Evolutionary conservation across 2,797 vertebrate species (phyloP), one percentile per base, ranked within the genome.

Genomic region (Fistularia commersonii): DNA sequence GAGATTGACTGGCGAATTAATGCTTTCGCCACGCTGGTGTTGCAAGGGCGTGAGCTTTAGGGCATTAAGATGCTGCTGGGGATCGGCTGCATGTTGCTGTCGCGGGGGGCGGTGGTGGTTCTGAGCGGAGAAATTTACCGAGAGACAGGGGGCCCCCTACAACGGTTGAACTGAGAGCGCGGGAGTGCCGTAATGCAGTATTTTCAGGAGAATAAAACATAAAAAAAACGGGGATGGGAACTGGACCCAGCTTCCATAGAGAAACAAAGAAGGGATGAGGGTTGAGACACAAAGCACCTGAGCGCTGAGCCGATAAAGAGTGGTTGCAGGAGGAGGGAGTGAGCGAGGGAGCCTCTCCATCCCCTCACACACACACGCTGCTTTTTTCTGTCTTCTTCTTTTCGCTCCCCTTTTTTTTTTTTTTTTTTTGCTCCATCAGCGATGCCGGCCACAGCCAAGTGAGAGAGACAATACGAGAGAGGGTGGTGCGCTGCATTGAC

Each of bases 401-500:
- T 42, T 49, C 42, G 33, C 45, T 37, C 45, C 35, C 37, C 32
- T 14, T 10, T 51, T 54, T 50, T 32, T 50, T 71, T 48, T 59
- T 56, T 49, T 38, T 12, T 49, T 66, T 67, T 61, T 55, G 50
- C 61, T 62, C 64, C 57, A 71, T 74, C 71, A 77, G 76, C 9
- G 33, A 62, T 61, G 64, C 69, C 48, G 47, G 69, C 63, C 11
- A 1, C 31, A 48, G 52, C 48, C 12, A 39, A 8, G 38, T 62
- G 41, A 49, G 8, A 36, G 43, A 72, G 65, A 84, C 74, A 80
- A 77, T 79, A 56, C 72, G 47, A 70, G 67, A 1, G 12, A 65
- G 76, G 69, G 76, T 72, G 74, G 70, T 60, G 69, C 37, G 67
- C 49, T 64, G 79, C 79, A 74, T 72, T 69, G 71, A 85, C 77